A percentile compares a stretch with the other conserved stretches of the same genome.
Evolutionary conservation across 2,113 vertebrate genomes (phyloP).

Genomic region (Cololabis saira): DNA sequence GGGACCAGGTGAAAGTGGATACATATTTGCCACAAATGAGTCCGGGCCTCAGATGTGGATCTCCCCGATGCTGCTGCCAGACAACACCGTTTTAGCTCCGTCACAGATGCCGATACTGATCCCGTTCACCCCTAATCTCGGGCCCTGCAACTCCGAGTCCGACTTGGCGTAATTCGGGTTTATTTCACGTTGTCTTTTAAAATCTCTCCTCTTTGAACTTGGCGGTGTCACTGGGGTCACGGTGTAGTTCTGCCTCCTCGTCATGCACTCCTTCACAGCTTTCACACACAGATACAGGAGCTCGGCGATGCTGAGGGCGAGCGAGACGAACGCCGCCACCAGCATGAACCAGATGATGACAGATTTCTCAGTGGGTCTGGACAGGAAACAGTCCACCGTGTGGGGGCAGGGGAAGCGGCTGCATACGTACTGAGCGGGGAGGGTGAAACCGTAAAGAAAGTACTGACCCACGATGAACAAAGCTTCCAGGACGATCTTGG

Average conservation of each 20-base stretch:
- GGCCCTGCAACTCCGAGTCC: slow-evolving; percentile 76
- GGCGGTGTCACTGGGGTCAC: slow-evolving; percentile 78
- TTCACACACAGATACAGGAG: slow-evolving; percentile 91
- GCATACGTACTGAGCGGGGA: slow-evolving; percentile 88
- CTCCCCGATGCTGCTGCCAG: slow-evolving; percentile 72
- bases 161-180: slow-evolving; percentile 84
- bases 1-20: background rate
- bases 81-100: slow-evolving; percentile 15
- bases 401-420: slow-evolving; percentile 90
- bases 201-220: slow-evolving; percentile 43
- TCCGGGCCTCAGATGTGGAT: slow-evolving; percentile 73
- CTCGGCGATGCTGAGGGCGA: slow-evolving; percentile 90
- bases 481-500: slow-evolving; percentile 90
- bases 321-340: slow-evolving; percentile 89
- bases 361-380: slow-evolving; percentile 94
- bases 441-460: slow-evolving; percentile 90
- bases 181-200: slow-evolving; percentile 68
- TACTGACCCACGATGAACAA: slow-evolving; percentile 94
- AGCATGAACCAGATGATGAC: slow-evolving; percentile 98
- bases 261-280: slow-evolving; percentile 87
- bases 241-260: slow-evolving; percentile 79
- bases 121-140: slow-evolving; percentile 56
- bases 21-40: background rate
- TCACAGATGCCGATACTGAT: slow-evolving; percentile 28
- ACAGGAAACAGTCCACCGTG: slow-evolving; percentile 96